These are phyloP conservation scores for Dicranocentrus wangi DNA, from an alignment of 2,888 invertebrate genomes.

Conservation along the genomic window DNA sequence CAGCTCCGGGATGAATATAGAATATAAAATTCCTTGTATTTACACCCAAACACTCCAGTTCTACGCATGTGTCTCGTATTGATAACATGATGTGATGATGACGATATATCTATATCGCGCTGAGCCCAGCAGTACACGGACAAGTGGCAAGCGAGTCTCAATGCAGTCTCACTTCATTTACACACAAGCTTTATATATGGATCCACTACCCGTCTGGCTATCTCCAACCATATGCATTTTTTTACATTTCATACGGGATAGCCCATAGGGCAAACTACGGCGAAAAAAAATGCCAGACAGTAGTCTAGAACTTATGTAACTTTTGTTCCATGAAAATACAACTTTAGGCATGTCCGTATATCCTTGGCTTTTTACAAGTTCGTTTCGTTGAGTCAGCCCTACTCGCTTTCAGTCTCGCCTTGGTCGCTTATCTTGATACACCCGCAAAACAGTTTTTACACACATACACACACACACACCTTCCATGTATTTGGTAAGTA, in stretches of 20 bases:
- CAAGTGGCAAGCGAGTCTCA: slow-evolving; percentile 4
- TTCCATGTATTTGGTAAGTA: no score
- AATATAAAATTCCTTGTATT: slow-evolving; percentile 5
- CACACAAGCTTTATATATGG: not conserved
- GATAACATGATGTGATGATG: not conserved
- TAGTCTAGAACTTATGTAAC: slow-evolving; percentile 26
- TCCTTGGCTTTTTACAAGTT: not conserved
- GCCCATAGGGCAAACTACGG: no score
- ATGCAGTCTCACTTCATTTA: slow-evolving; percentile 26
- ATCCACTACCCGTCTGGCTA: not conserved
- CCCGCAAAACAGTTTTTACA: no score
- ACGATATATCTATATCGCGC: not conserved
- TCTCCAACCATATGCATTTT: not conserved
- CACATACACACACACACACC: no score
- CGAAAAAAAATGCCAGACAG: slow-evolving; percentile 46
- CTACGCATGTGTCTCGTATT: not conserved
- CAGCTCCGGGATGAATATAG: no score
- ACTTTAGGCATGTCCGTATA: not conserved
- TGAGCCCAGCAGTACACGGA: not conserved
- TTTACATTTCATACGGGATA: no score
- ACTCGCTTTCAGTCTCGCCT: no score
- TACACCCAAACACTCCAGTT: slow-evolving; percentile 1
- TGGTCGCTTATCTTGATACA: no score
- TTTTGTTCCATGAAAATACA: not conserved
- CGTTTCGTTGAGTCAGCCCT: not conserved